Percentiles rank a stretch among this genome's conserved stretches.
These are phyloP conservation scores for Tarsius wallacei DNA, from an alignment of 2,797 vertebrate genomes.

Conservation along the genomic window DNA sequence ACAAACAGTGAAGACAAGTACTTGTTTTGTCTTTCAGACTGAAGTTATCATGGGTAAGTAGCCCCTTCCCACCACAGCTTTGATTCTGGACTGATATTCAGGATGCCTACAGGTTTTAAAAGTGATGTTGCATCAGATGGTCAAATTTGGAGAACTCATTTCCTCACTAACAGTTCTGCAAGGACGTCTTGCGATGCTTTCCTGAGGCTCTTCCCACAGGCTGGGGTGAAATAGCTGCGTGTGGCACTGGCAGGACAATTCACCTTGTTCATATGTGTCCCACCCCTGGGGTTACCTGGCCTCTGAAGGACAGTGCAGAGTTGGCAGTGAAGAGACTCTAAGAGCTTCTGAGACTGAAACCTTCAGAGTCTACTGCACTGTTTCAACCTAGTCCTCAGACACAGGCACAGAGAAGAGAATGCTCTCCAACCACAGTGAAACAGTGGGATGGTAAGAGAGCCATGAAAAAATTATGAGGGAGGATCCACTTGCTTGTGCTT, in stretches of 20 bases:
- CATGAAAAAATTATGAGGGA: background rate
- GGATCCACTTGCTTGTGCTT: background rate
- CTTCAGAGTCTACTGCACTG: background rate
- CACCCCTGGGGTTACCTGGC: accelerated
- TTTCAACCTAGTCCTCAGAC: conserved; percentile 14
- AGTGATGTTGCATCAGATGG: background rate
- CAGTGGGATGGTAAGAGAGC: background rate
- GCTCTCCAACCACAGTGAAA: background rate
- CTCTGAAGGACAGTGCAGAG: background rate
- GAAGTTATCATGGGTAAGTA: background rate
- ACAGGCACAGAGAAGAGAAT: background rate
- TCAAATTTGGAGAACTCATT: background rate
- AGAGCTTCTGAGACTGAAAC: background rate
- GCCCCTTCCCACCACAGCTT: background rate
- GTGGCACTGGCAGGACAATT: too few relatives aligned
- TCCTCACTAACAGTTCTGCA: background rate
- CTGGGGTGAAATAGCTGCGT: background rate
- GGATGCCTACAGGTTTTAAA: background rate
- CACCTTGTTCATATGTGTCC: accelerated
- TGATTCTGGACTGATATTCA: background rate
- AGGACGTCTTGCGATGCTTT: background rate
- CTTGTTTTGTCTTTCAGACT: background rate
- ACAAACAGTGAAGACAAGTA: background rate
- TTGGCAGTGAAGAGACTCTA: background rate
- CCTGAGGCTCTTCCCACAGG: background rate